Evolutionary conservation across 2,113 vertebrate species (phyloP), one percentile per base, ranked within the genome.

Genomic region (Cochlearius cochlearius): DNA sequence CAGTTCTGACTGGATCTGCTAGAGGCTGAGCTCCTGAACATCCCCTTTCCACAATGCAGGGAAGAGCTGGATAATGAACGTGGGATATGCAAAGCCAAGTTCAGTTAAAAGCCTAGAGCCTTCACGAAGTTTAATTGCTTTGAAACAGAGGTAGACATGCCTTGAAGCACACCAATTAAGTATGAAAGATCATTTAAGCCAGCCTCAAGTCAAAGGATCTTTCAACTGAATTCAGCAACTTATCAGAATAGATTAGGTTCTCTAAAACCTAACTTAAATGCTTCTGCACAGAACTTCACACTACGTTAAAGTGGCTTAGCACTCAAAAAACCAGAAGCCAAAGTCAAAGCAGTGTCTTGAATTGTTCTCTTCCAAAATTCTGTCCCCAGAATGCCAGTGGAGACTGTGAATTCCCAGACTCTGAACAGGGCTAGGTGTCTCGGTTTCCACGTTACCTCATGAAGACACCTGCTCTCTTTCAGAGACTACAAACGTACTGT

Each of bases 301-400:
- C 11, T 50, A 47, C 0, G 0, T 39, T 68, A 56, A 50, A 82
- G 2, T 34, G 21, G 23, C 8, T 72, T 36, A 49, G 43, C 26
- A 45, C 12, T n/a, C 32, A 62, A 20, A 47, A 85, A 55, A 36
- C 9, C 19, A 45, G 26, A 81, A 64, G 9, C 11, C 59, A 13
- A 81, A 59, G 62, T 67, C 59, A 53, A 74, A 23, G 25, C 43
- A 64, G 8, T 14, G 26, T 59, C 64, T 72, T 34, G 38, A 84
- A 59, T 6, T 30, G 11, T 52, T 67, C n/a, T 19, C 14, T 84
- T 86, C 43, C 53, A 71, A 91, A 45, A n/a, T 67, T 83, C 39
- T 49, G 36, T 9, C 5, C 58, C 71, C 58, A 83, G 30, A 64
- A 83, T 0, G 0, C 50, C 59, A 62, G 9, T 2, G 5, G 30